These are phyloP conservation scores for Athrips mouffetella DNA, from an alignment of 2,888 invertebrate genomes.

Conservation along the genomic window DNA sequence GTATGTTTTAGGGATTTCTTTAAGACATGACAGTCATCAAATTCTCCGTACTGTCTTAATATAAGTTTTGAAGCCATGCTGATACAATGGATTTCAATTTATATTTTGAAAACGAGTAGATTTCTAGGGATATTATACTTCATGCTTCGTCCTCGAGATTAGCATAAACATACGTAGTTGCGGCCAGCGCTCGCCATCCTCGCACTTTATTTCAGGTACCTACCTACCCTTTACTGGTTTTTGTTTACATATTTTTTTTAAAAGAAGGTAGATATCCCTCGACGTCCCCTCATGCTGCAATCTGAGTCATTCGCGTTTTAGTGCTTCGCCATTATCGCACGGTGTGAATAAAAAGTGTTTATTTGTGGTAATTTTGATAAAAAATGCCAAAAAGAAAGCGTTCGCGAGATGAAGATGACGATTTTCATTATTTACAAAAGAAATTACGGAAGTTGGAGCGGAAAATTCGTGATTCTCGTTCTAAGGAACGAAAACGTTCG, in stretches of 20 bases:
- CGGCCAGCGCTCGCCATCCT: neutral
- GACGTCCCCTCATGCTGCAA: neutral
- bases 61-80: too few species aligned
- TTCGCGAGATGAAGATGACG: neutral
- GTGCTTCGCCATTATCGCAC: neutral
- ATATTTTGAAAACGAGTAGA: too few species aligned
- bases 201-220: neutral
- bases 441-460: neutral
- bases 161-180: too few species aligned
- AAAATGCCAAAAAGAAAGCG: neutral
- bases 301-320: conserved; percentile 3
- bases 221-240: neutral
- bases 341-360: neutral
- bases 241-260: neutral
- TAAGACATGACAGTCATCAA: too few species aligned
- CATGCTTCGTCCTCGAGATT: too few species aligned
- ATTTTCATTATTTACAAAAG: neutral
- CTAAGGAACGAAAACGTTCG: neutral
- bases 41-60: too few species aligned
- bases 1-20: too few species aligned
- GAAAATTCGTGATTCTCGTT: neutral
- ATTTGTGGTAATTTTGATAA: neutral
- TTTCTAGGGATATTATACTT: too few species aligned
- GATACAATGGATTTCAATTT: too few species aligned
- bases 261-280: too few species aligned